Percentiles rank a stretch among this genome's conserved stretches.
Conservation (phyloP, 2,888 invertebrate genomes). For the Colostygia pectinataria region DNA sequence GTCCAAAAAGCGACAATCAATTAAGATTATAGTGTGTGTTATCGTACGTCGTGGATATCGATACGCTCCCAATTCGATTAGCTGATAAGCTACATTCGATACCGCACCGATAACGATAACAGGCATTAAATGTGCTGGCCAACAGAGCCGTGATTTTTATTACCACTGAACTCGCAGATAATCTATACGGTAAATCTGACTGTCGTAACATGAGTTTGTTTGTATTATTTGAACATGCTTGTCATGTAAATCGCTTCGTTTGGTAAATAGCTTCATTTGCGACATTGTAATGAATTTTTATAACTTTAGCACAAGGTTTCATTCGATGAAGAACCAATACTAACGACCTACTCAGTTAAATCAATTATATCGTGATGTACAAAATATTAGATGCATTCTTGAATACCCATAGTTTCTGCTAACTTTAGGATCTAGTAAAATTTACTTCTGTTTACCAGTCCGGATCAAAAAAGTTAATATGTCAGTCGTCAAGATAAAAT, state of each 20-base stretch:
- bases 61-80: conserved; percentile 80
- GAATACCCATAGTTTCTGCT: too few relatives aligned
- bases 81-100: conserved; percentile 77
- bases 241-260: conserved; percentile 20
- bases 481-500: conserved; percentile 2
- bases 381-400: too few relatives aligned
- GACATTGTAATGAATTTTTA: not conserved
- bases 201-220: conserved; percentile 31
- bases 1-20: conserved; percentile 75
- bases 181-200: conserved; percentile 50
- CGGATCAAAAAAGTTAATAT: not conserved
- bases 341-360: too few relatives aligned
- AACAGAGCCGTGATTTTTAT: conserved; percentile 78
- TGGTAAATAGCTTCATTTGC: conserved; percentile 23
- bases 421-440: too few relatives aligned
- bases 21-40: conserved; percentile 75
- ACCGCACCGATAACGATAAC: conserved; percentile 73
- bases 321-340: too few relatives aligned
- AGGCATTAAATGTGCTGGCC: conserved; percentile 75
- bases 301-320: too few relatives aligned
- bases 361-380: too few relatives aligned
- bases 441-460: too few relatives aligned
- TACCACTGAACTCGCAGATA: conserved; percentile 66
- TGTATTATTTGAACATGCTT: conserved; percentile 18
- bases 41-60: conserved; percentile 73